A percentile compares a stretch with the other conserved stretches of the same genome.
phyloP scores from a whole-genome alignment of 2,113 vertebrate species.

The Piprites chloris region DNA sequence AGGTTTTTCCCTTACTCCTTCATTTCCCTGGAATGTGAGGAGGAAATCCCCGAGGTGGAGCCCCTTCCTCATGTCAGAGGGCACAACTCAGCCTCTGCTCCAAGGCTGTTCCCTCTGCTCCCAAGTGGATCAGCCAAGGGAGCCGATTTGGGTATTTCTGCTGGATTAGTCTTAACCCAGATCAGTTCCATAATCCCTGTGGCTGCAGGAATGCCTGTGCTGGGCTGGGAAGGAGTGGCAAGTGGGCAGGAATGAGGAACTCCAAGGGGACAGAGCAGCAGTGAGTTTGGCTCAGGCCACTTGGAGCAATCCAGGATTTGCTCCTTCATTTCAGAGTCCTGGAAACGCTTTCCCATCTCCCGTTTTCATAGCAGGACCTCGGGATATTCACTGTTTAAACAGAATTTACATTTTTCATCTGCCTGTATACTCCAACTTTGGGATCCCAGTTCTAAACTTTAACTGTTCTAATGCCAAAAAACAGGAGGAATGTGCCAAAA shows the following conservation, averaged over 20 bases:
- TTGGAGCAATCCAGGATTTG: neutral
- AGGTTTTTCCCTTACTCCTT: neutral
- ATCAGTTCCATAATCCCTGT: neutral
- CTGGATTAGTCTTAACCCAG: conserved; percentile 57
- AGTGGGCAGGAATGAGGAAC: neutral
- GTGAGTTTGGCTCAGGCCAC: neutral
- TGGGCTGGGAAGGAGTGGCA: neutral
- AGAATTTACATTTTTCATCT: neutral
- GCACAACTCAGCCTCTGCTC: neutral
- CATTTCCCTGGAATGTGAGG: neutral
- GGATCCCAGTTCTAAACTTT: neutral
- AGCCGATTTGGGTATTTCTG: conserved; percentile 19
- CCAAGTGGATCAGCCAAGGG: neutral
- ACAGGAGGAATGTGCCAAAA: neutral
- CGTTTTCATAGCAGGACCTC: neutral
- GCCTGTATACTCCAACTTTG: neutral
- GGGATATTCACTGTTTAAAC: neutral
- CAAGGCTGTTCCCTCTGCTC: neutral
- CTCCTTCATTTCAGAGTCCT: neutral
- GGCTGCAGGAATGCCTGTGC: neutral
- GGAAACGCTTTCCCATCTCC: neutral
- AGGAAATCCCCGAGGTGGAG: neutral
- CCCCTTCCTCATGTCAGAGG: neutral
- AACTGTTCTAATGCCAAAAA: rapidly evolving
- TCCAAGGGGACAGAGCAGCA: neutral